These are phyloP conservation scores for Xestia ashworthii DNA, from an alignment of 2,888 invertebrate genomes.

Conservation along the genomic window DNA sequence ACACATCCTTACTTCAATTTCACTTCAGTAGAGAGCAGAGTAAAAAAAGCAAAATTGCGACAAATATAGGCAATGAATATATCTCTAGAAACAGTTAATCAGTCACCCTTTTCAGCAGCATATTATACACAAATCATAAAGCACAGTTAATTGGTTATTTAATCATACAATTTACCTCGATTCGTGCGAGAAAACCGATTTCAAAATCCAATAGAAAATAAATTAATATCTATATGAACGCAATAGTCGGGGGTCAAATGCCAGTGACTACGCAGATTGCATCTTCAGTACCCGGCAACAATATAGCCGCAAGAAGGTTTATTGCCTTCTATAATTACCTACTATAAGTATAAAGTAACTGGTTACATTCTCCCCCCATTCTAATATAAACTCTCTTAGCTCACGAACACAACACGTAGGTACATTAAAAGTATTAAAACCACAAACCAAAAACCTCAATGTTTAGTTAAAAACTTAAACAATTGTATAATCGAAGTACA, in stretches of 20 bases:
- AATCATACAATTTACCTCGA: constrained; percentile 40
- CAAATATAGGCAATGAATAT: neutral
- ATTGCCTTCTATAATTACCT: constrained; percentile 76
- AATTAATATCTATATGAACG: constrained; percentile 74
- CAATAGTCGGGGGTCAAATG: constrained; percentile 79
- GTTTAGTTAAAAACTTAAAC: constrained; percentile 61
- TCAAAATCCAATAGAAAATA: constrained; percentile 63
- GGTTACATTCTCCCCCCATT: constrained; percentile 63
- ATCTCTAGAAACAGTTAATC: neutral
- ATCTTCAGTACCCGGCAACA: constrained; percentile 76
- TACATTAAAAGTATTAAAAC: constrained; percentile 35
- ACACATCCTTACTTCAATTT: neutral
- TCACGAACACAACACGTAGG: constrained; percentile 36
- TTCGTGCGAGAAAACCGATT: constrained; percentile 49
- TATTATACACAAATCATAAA: constrained; percentile 23
- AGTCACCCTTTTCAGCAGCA: neutral
- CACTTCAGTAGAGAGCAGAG: neutral
- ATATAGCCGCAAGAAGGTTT: constrained; percentile 72
- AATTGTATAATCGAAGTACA: constrained; percentile 76
- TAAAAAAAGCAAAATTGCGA: neutral
- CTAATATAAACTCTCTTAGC: constrained; percentile 34
- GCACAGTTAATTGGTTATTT: constrained; percentile 43
- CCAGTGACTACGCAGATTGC: constrained; percentile 78
- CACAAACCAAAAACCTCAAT: constrained; percentile 29
- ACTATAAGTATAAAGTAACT: constrained; percentile 71